Conservation (phyloP, 1,140 invertebrate genomes). For the Octopus bimaculoides region DNA sequence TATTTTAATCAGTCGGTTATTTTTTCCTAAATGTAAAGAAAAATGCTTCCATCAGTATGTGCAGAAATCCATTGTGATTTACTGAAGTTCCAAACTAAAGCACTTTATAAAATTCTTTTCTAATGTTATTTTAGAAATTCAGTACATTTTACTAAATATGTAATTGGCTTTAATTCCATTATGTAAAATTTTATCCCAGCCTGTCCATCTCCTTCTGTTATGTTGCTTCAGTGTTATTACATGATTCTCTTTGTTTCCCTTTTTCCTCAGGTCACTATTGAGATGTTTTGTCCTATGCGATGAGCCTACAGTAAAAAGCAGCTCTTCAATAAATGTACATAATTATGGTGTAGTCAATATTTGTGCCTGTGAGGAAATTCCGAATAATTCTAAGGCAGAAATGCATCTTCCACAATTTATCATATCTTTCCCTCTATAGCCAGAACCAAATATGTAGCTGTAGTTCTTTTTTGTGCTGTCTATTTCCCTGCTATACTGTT, state of each 20-base stretch:
- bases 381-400: not conserved
- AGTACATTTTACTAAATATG: too few species aligned
- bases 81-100: too few species aligned
- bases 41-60: too few species aligned
- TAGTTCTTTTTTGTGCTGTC: not conserved
- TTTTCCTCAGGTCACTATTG: conserved; percentile 11
- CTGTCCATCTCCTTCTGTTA: not conserved
- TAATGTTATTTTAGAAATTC: too few species aligned
- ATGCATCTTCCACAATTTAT: conserved; percentile 7
- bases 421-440: not conserved
- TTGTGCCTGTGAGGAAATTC: conserved; percentile 3
- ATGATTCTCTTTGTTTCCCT: conserved; percentile 3
- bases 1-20: too few species aligned
- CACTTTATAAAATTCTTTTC: too few species aligned
- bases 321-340: conserved; percentile 8
- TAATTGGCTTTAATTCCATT: too few species aligned
- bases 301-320: conserved; percentile 9
- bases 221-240: conserved; percentile 8
- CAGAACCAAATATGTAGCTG: not conserved
- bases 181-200: not conserved
- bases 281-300: not conserved
- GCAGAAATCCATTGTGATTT: not conserved
- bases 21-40: too few species aligned
- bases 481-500: not conserved
- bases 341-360: conserved; percentile 10